Evolutionary conservation across 1,140 invertebrate species (phyloP), one percentile per base, ranked within the genome.

Genomic region (Drosophila ohnishii): DNA sequence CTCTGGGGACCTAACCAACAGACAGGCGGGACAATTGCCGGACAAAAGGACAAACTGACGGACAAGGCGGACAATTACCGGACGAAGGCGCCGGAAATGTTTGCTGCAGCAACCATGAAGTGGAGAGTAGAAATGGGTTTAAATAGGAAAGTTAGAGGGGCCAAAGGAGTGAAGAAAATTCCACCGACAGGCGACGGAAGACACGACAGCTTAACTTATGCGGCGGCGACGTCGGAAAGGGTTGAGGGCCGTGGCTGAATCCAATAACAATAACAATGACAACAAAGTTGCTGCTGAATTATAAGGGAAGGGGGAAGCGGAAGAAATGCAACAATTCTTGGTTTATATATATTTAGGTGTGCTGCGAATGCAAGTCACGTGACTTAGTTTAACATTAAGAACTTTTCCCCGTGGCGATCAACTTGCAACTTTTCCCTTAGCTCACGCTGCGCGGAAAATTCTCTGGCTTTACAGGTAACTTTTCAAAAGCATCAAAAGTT

Each of bases 51-150:
- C 40, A 37, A 30, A 34, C 35, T 70, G 45, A 37, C 30, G 69
- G 45, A 32, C 35, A 45, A 13, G 59, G 59, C 45, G 64, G 45
- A 63, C 62, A 73, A 70, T 30, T 59, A 59, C 30, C 57, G 73
- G 69, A 59, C 47, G 40, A 65, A 78, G 61, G 67, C 53, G 56
- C 53, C 70, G 80, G 79, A 82, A 82, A 78, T 82, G 75, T 74
- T 80, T 70, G 61, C 69, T 55, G 57, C 69, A 58, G 25, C 64
- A 50, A 55, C 42, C 40, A 37, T 48, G 50, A 59, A 34, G 45
- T 40, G 45, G 72, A 42, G 28, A 58, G 42, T 51, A 30, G 58
- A 35, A 78, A 51, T 32, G 14, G 22, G 30, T 30, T 63, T 39
- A 39, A 32, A 19, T 9, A 39, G 40, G 47, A 10, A 40, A 42